Conservation (phyloP, 1,140 invertebrate species). For the Ectropis grisescens region DNA sequence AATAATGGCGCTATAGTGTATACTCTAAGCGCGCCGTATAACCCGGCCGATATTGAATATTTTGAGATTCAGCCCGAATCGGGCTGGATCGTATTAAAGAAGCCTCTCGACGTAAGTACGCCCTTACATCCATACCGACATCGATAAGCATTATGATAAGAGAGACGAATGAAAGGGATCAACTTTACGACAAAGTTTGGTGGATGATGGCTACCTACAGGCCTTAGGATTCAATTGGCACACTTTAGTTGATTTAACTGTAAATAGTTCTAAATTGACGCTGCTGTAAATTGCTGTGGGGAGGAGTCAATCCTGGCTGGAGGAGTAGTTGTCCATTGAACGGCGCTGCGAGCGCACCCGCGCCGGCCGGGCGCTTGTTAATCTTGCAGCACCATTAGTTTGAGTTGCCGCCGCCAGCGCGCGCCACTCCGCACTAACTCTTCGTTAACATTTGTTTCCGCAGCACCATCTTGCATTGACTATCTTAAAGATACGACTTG, state of each 20-base stretch:
- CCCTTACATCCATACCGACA: constrained; percentile 1
- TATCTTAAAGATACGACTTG: constrained; percentile 63
- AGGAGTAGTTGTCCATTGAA: constrained; percentile 69
- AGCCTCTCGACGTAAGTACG: constrained; percentile 93
- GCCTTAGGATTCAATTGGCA: constrained; percentile 70
- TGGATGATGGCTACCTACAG: constrained; percentile 70
- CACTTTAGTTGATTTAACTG: constrained; percentile 59
- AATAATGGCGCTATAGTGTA: constrained; percentile 97
- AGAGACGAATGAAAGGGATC: constrained; percentile 60
- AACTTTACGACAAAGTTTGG: constrained; percentile 66
- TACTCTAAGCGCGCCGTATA: constrained; percentile 87
- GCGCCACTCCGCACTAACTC: constrained; percentile 62
- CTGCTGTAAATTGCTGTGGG: constrained; percentile 65
- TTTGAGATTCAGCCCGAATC: constrained; percentile 96
- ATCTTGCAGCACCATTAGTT: constrained; percentile 71
- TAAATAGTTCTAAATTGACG: constrained; percentile 69
- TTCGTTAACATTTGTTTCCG: constrained; percentile 70
- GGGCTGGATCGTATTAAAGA: constrained; percentile 95
- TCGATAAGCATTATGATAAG: constrained; percentile 28
- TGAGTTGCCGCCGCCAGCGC: constrained; percentile 69
- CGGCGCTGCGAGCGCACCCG: no score
- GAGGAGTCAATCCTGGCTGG: constrained; percentile 65
- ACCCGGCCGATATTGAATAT: constrained; percentile 90
- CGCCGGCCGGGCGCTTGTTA: constrained; percentile 66
- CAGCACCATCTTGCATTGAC: constrained; percentile 70